Evolutionary conservation across 2,888 invertebrate species (phyloP).

Genomic region (Microchrysa polita): DNA sequence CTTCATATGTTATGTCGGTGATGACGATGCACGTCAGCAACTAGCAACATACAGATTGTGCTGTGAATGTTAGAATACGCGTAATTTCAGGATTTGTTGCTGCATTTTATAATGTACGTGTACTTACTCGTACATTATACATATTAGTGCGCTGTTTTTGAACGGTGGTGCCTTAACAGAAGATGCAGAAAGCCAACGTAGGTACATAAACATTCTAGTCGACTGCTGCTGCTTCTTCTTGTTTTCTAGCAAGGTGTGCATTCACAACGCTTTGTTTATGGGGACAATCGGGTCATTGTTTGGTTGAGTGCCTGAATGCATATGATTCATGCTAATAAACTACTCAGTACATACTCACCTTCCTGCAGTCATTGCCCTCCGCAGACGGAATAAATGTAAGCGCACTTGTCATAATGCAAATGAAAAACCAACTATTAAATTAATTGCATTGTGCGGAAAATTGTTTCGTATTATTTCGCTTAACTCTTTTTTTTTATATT

Average conservation of each 20-base stretch:
- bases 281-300: constrained; percentile 40
- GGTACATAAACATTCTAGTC: background rate
- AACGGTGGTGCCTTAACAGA: background rate
- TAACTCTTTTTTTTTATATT: no score
- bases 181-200: constrained; percentile 10
- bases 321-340: constrained; percentile 40
- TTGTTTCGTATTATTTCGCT: no score
- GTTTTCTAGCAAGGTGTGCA: constrained; percentile 36
- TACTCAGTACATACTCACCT: no score
- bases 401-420: background rate
- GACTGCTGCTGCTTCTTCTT: constrained; percentile 8
- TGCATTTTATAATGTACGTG: background rate
- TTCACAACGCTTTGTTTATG: constrained; percentile 31
- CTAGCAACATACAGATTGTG: background rate
- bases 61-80: background rate
- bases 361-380: constrained; percentile 23
- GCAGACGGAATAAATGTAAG: background rate
- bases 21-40: background rate
- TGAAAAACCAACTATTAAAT: background rate
- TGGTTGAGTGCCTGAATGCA: constrained; percentile 37
- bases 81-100: constrained; percentile 1
- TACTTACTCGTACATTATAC: background rate
- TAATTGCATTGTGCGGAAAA: background rate
- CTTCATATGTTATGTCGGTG: background rate
- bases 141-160: constrained; percentile 12